Conservation (phyloP, 2,113 vertebrate genomes). For the Pleuronectes platessa region DNA sequence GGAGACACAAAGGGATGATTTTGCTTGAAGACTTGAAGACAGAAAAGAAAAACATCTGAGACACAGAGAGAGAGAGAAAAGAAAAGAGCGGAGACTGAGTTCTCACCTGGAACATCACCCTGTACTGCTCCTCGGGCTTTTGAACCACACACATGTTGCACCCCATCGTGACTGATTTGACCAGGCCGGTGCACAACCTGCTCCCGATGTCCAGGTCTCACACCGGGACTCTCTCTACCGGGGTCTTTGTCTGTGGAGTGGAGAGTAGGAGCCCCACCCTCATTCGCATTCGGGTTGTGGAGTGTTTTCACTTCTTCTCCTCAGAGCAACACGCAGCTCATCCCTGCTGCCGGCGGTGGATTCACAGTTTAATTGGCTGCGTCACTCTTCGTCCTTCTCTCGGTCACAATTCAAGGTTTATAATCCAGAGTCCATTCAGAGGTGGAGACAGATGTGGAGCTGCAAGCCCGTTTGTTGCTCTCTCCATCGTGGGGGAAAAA, state of each 20-base stretch:
- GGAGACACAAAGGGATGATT: background rate
- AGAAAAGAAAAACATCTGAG: no score
- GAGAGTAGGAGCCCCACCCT: constrained; percentile 71
- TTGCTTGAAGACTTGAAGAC: background rate
- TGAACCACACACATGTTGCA: constrained; percentile 95
- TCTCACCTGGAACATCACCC: constrained; percentile 94
- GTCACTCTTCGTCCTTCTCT: constrained; percentile 18
- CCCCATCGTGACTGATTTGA: constrained; percentile 80
- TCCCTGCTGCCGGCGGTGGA: constrained; percentile 7
- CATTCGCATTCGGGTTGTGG: constrained; percentile 36
- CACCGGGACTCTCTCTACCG: constrained; percentile 40
- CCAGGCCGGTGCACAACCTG: constrained; percentile 35
- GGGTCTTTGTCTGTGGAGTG: constrained; percentile 69
- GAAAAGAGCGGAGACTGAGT: background rate
- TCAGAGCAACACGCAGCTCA: constrained; percentile 42
- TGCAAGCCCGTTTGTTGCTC: background rate
- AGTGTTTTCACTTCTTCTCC: constrained; percentile 32
- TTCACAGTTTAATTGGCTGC: constrained; percentile 31
- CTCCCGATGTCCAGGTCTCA: constrained; percentile 45
- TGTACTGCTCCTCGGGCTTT: constrained; percentile 92
- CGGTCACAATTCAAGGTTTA: constrained; percentile 30
- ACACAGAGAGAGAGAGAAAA: background rate
- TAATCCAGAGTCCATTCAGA: constrained; percentile 45
- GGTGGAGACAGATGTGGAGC: background rate
- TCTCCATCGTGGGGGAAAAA: constrained; percentile 40